Evolutionary conservation across 2,113 vertebrate species (phyloP).

Genomic region (Sylvilagus bachmani): DNA sequence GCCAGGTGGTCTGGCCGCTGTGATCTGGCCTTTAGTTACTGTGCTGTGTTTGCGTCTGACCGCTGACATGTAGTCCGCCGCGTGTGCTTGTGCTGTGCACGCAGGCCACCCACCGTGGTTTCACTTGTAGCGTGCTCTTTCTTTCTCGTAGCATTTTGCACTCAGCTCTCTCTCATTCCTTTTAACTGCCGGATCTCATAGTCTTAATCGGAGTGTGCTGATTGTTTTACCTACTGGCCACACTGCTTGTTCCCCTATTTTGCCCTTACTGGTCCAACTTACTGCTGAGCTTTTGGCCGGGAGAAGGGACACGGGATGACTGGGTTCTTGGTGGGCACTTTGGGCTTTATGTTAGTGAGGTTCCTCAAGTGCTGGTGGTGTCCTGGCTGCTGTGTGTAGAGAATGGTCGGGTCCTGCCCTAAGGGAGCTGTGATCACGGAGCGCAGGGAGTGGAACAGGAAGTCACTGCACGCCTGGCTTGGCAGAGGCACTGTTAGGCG

Average conservation of each 20-base stretch:
- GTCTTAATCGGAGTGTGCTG: slow-evolving; percentile 6
- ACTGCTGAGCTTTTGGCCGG: slow-evolving; percentile 52
- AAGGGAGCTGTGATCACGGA: background rate
- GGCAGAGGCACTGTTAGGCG: background rate
- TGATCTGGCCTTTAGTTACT: background rate
- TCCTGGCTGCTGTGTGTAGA: slow-evolving; percentile 2
- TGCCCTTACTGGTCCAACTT: slow-evolving; percentile 9
- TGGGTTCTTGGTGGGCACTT: background rate
- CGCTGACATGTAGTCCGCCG: background rate
- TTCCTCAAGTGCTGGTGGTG: background rate
- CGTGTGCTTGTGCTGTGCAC: slow-evolving; percentile 11
- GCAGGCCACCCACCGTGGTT: background rate
- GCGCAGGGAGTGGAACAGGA: background rate
- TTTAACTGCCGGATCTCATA: slow-evolving; percentile 27
- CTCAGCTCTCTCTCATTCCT: background rate
- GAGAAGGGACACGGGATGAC: slow-evolving; percentile 24
- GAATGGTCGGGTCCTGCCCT: background rate
- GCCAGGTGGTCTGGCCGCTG: background rate
- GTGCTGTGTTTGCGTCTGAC: background rate
- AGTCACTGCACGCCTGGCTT: background rate
- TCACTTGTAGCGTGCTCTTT: background rate
- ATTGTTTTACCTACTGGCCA: slow-evolving; percentile 4
- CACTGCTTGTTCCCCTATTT: slow-evolving; percentile 31
- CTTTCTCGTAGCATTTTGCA: background rate
- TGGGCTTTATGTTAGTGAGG: slow-evolving; percentile 64